These are phyloP conservation scores for Sisor rabdophorus DNA, from an alignment of 2,113 vertebrate genomes.

Conservation along the genomic window DNA sequence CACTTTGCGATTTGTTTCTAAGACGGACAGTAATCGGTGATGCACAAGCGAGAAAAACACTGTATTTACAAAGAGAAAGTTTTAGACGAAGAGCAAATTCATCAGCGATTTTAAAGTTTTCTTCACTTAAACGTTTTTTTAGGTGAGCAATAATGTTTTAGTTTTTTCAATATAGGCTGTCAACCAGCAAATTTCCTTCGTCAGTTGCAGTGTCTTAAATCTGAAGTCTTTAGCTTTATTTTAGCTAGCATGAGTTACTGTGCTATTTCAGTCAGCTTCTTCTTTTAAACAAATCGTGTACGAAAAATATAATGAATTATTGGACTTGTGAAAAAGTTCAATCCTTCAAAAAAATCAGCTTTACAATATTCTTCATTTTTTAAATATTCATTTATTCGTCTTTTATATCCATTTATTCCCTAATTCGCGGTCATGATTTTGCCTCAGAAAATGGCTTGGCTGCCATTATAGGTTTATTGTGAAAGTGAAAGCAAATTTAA, in stretches of 20 bases:
- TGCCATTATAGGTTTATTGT: too few relatives aligned
- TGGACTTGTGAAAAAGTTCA: not conserved
- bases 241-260: not conserved
- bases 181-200: not conserved
- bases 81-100: slow-evolving; percentile 2
- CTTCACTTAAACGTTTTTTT: not conserved
- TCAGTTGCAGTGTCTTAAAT: not conserved
- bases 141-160: slow-evolving; percentile 30
- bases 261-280: not conserved
- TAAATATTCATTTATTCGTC: not conserved
- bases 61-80: slow-evolving; percentile 48
- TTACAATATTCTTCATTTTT: too few relatives aligned
- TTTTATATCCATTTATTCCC: too few relatives aligned
- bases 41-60: slow-evolving; percentile 36
- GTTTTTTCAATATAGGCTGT: too few relatives aligned
- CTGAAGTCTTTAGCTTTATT: not conserved
- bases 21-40: slow-evolving; percentile 41
- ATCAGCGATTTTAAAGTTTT: not conserved
- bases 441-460: too few relatives aligned
- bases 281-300: too few relatives aligned
- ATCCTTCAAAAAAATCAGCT: too few relatives aligned
- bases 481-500: too few relatives aligned
- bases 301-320: not conserved
- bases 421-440: too few relatives aligned
- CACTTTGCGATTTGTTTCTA: slow-evolving; percentile 9